Evolutionary conservation across 2,888 invertebrate species (phyloP).

Genomic region (Lydus trimaculatus): DNA sequence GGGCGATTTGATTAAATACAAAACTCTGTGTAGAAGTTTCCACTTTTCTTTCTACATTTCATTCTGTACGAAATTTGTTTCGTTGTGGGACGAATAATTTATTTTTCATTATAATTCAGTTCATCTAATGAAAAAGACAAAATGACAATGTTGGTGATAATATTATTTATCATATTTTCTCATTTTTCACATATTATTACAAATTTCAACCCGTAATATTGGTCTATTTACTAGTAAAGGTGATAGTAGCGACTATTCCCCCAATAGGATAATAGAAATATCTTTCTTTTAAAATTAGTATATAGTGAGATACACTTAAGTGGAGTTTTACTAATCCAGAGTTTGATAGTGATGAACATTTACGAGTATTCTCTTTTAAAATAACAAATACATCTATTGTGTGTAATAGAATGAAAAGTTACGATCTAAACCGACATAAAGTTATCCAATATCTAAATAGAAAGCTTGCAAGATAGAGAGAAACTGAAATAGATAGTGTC

Average conservation of each 20-base stretch:
- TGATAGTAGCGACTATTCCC: no score
- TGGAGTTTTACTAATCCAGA: no score
- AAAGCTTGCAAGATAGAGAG: neutral
- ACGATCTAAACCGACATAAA: neutral
- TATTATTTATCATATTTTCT: neutral
- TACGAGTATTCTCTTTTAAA: no score
- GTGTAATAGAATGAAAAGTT: no score
- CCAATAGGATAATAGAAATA: no score
- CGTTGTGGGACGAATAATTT: neutral
- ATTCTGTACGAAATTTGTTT: neutral
- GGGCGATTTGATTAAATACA: neutral
- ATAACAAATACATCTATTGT: no score
- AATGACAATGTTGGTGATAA: neutral
- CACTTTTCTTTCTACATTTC: neutral
- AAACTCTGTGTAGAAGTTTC: neutral
- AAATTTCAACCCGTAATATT: no score
- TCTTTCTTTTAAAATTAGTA: no score
- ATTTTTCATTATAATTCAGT: slow-evolving; percentile 2
- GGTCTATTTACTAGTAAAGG: no score
- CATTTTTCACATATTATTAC: neutral
- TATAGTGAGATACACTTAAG: no score
- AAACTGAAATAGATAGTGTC: neutral
- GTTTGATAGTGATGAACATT: no score
- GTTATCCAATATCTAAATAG: neutral
- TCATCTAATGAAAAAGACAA: neutral